Evolutionary conservation across 2,888 invertebrate genomes (phyloP).

Genomic region (Oligia latruncula): DNA sequence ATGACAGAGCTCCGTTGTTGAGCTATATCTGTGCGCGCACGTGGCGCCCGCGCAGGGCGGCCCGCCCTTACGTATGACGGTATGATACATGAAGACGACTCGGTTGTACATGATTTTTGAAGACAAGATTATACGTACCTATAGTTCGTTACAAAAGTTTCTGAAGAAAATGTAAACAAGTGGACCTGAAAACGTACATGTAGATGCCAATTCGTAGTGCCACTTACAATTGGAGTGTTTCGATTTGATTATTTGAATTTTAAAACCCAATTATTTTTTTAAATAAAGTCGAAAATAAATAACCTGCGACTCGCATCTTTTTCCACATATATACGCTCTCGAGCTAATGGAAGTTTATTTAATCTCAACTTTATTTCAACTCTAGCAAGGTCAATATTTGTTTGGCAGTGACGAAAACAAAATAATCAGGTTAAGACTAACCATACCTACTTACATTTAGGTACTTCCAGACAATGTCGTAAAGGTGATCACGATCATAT

Average conservation of each 20-base stretch:
- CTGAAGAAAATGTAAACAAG: not conserved
- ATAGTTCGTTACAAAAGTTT: not conserved
- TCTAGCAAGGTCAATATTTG: no score
- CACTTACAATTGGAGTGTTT: not conserved
- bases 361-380: no score
- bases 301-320: no score
- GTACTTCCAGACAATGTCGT: slow-evolving; percentile 52
- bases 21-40: slow-evolving; percentile 62
- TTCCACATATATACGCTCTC: no score
- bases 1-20: slow-evolving; percentile 81
- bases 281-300: no score
- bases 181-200: not conserved
- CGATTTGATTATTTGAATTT: no score
- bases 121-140: not conserved
- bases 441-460: not conserved
- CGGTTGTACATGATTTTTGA: slow-evolving; percentile 10
- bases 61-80: slow-evolving; percentile 76
- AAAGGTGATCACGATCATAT: slow-evolving; percentile 67
- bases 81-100: slow-evolving; percentile 1
- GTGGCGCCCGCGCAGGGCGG: slow-evolving; percentile 77
- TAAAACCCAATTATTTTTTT: not conserved
- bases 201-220: not conserved
- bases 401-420: not conserved
- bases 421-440: not conserved
- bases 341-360: no score